Evolutionary conservation across 92 coral and sea anemone genomes (phyloP), one percentile per base, ranked within the genome.

Genomic region (Umimayanthus kanabou): DNA sequence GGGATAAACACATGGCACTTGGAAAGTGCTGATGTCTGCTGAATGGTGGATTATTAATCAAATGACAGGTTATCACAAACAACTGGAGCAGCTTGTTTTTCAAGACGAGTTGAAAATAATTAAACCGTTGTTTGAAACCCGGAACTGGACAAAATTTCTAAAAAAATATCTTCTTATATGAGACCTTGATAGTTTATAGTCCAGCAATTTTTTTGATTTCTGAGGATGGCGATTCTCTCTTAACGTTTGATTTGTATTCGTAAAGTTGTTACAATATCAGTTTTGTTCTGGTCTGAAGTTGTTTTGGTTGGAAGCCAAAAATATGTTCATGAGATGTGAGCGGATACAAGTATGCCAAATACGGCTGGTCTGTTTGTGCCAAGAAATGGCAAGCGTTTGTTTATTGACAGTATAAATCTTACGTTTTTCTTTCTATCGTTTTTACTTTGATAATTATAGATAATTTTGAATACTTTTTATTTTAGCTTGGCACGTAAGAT

Each of bases 281-380:
- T 70, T 50, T 70, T 80, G 42, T 57, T 80, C 37, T 80, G 43
- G 6, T 53, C 58, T 71, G 87, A 83, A 45, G 73, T 47, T 70
- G 79, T 45, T 65, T 82, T 83, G 87, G 87, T 83, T 67, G 4
- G n/a, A 43, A 83, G 87, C 87, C 87, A 83, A 47, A 5, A 69
- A 14, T 70, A 14, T 70, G 50, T 71, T 16, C 77, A 83, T 30
- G 55, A 69, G 50, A 45, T 70, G 76, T 45, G 78, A 83, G 28
- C n/a, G 40, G 61, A 69, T 43, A 39, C 74, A 13, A 57, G 57
- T 22, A 3, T 26, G 39, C 74, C 20, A 30, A 80, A 55, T 57
- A 80, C 30, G 69, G 23, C 50, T 0, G 42, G 53, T 43, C 75
- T 39, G 37, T 9, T 81, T 81, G 30, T 65, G 49, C 73, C 57